These are phyloP conservation scores for Dissostichus mawsoni DNA, from an alignment of 2,113 vertebrate species.

Conservation along the genomic window DNA sequence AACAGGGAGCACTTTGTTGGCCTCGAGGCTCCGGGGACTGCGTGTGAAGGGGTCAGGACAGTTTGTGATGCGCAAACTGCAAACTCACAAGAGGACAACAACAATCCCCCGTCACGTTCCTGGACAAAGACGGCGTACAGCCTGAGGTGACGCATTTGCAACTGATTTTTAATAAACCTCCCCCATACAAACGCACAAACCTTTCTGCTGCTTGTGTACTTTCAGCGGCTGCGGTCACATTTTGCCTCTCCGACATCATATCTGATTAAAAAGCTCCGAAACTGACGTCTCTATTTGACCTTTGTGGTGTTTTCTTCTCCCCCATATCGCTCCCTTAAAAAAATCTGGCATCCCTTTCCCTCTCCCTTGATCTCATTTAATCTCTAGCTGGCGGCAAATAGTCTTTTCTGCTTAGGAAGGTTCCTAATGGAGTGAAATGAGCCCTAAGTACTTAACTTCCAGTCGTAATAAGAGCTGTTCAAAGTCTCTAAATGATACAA, in stretches of 20 bases:
- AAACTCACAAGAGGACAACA: slow-evolving; percentile 52
- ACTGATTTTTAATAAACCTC: slow-evolving; percentile 38
- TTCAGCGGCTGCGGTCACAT: slow-evolving; percentile 16
- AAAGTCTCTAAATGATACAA: no score
- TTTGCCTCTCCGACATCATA: slow-evolving; percentile 15
- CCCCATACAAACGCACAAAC: not conserved
- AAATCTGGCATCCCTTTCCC: slow-evolving; percentile 21
- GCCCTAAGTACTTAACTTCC: no score
- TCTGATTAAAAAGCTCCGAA: slow-evolving; percentile 35
- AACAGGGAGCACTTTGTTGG: slow-evolving; percentile 68
- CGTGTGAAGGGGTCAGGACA: slow-evolving; percentile 43
- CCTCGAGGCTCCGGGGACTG: slow-evolving; percentile 39
- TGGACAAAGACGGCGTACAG: slow-evolving; percentile 41
- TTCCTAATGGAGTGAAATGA: no score
- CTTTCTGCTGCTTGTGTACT: slow-evolving; percentile 30
- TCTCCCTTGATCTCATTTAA: slow-evolving; percentile 5
- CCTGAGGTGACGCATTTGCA: slow-evolving; percentile 58
- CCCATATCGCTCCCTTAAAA: slow-evolving; percentile 10
- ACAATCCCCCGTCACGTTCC: slow-evolving; percentile 51
- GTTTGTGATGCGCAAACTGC: slow-evolving; percentile 32
- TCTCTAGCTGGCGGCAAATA: no score
- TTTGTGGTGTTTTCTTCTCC: slow-evolving; percentile 41
- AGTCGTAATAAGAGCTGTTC: no score
- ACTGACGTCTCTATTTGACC: slow-evolving; percentile 46
- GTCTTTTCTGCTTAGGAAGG: no score